Base-by-base conservation (phyloP, 1,140 invertebrate species). In the Hyposmocoma kahamanoa region DNA sequence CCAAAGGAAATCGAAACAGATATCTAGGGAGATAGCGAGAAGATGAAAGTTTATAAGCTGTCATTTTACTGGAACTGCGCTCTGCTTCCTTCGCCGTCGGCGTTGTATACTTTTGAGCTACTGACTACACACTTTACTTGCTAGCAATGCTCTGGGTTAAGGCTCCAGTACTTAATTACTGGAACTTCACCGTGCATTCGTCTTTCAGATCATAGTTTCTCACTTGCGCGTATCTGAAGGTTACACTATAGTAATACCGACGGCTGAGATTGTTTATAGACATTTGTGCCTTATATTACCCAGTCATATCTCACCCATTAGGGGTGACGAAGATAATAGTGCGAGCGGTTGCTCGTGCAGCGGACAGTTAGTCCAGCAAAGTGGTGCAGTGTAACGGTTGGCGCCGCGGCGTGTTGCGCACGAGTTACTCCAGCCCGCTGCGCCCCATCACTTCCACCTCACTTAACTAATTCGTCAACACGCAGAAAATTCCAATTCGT, bases 321-420 rank as follows among this genome's bases (percentile, higher is more conserved):
- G 43, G 47, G 51, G 53, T 51, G 43, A 24, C 51, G 42, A 54
- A 54, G 32, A 32, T 51, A 19, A 47, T 53, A 42, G 50, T 43
- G 30, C 51, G 36, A 52, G 39, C 44, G 36, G 46, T 53, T 45
- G 41, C 54, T 46, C 51, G 54, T 65, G 58, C 59, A 63, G 41
- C 57, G 69, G 71, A 77, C 68, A 69, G n/a, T n/a, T n/a, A n/a
- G 71, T 71, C 59, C 59, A 51, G 53, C 47, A 58, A 76, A 76
- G 53, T 78, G 66, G 70, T 74, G 70, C 68, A 72, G 62, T 67
- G 69, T 81, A 81, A 81, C 77, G 77, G 74, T 81, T 68, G 76
- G 53, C 47, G 54, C 41, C 56, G 46, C 59, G 57, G 44, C 45
- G 53, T 46, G 70, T 67, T 63, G 65, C 73, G 72, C 72, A 74